Evolutionary conservation across 2,888 invertebrate genomes (phyloP).

Genomic region (Drosophila atroscutellata): DNA sequence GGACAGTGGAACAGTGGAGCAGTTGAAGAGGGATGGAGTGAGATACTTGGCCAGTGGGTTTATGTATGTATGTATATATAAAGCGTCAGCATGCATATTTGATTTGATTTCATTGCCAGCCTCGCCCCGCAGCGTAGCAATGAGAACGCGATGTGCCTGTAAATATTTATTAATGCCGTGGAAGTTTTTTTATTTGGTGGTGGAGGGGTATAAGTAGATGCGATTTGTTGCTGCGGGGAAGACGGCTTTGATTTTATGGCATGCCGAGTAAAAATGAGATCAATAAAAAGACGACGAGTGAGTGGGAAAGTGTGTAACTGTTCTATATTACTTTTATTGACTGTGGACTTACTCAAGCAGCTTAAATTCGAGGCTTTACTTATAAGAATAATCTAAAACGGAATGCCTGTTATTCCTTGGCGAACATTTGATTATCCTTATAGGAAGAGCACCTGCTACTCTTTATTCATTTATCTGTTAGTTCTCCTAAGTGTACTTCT

Average conservation of each 20-base stretch:
- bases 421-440: conserved; percentile 8
- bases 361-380: conserved; percentile 11
- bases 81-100: conserved; percentile 78
- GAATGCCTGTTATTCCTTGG: not conserved
- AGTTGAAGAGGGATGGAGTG: not conserved
- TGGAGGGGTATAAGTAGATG: conserved; percentile 53
- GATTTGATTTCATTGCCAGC: conserved; percentile 78
- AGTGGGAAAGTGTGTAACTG: not conserved
- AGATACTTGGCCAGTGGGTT: conserved; percentile 19
- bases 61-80: conserved; percentile 43
- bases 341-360: conserved; percentile 14
- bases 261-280: conserved; percentile 33
- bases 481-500: not conserved
- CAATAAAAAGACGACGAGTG: conserved; percentile 28
- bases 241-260: conserved; percentile 69
- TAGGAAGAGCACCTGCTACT: not conserved
- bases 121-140: conserved; percentile 41
- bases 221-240: conserved; percentile 46
- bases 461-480: not conserved
- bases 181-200: conserved; percentile 49
- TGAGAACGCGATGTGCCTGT: conserved; percentile 78
- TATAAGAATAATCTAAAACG: conserved; percentile 5
- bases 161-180: conserved; percentile 77
- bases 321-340: conserved; percentile 38
- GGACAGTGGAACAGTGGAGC: conserved; percentile 43